Conservation (phyloP, 2,113 vertebrate genomes). For the Noturus placidus region DNA sequence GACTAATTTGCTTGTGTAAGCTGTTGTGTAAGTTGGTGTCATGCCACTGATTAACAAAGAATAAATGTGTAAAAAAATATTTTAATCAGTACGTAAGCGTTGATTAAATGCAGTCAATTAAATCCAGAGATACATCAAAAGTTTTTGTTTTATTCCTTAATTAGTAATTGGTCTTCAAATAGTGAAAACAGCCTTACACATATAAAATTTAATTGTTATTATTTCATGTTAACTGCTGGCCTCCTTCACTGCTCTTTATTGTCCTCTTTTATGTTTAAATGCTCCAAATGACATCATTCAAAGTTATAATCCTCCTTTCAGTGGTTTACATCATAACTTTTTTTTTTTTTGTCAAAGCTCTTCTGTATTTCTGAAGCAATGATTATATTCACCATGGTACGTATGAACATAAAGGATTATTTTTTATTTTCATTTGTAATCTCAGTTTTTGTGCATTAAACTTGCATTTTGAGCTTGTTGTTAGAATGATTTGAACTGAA, state of each 20-base stretch:
- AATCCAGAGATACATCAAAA: not conserved
- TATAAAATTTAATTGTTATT: not conserved
- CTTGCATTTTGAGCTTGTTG: not conserved
- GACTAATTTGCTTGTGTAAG: not conserved
- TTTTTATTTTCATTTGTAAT: not conserved
- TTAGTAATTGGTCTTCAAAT: not conserved
- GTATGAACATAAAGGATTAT: not conserved
- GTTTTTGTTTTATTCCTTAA: not conserved
- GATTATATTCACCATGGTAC: not conserved
- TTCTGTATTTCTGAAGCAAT: not conserved
- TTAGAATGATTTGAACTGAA: not conserved
- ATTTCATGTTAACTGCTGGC: not conserved
- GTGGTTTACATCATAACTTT: not conserved
- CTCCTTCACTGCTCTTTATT: not conserved
- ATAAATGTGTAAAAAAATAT: not conserved
- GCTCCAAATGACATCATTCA: not conserved
- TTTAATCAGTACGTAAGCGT: not conserved
- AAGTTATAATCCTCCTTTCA: not conserved
- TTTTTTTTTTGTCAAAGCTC: not conserved
- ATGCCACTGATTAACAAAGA: not conserved
- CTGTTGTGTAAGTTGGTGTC: too few relatives aligned
- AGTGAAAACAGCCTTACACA: not conserved
- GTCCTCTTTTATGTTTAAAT: not conserved
- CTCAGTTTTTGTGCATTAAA: not conserved
- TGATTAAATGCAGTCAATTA: not conserved